Evolutionary conservation across 2,113 vertebrate species (phyloP).

Genomic region (Anoura caudifer): DNA sequence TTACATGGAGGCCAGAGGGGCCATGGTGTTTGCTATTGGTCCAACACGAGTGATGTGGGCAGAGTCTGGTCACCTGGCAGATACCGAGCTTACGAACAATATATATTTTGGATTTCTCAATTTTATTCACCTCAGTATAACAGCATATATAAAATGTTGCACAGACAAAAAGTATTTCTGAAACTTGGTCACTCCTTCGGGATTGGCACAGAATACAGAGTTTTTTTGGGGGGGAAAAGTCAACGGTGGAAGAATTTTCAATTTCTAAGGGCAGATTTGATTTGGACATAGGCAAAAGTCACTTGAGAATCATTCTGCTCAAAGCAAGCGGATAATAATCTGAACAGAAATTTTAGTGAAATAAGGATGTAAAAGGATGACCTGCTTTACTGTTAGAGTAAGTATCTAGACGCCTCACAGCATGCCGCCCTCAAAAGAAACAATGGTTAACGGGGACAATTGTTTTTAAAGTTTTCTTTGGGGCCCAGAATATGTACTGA

Average conservation of each 20-base stretch:
- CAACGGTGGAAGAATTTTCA: neutral
- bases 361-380: constrained; percentile 31
- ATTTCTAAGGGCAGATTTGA: constrained; percentile 10
- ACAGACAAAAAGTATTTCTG: constrained; percentile 56
- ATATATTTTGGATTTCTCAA: constrained; percentile 46
- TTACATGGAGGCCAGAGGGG: neutral
- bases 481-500: neutral
- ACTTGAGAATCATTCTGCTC: neutral
- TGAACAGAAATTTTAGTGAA: constrained; percentile 43
- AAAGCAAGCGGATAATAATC: neutral
- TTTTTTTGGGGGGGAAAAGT: too few species aligned
- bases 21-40: neutral
- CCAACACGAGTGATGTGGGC: neutral
- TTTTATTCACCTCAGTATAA: constrained; percentile 56
- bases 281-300: constrained; percentile 26
- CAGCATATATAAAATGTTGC: constrained; percentile 36
- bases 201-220: constrained; percentile 34
- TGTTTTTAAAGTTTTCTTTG: constrained; percentile 31
- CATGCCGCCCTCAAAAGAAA: constrained; percentile 33
- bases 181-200: constrained; percentile 21
- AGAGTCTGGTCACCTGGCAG: constrained; percentile 34
- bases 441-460: neutral
- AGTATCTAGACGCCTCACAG: constrained; percentile 2
- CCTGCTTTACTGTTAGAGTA: constrained; percentile 23
- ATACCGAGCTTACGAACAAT: constrained; percentile 49